Base-by-base conservation (phyloP, 1,140 invertebrate species). In the Sycophaga agraensis region DNA sequence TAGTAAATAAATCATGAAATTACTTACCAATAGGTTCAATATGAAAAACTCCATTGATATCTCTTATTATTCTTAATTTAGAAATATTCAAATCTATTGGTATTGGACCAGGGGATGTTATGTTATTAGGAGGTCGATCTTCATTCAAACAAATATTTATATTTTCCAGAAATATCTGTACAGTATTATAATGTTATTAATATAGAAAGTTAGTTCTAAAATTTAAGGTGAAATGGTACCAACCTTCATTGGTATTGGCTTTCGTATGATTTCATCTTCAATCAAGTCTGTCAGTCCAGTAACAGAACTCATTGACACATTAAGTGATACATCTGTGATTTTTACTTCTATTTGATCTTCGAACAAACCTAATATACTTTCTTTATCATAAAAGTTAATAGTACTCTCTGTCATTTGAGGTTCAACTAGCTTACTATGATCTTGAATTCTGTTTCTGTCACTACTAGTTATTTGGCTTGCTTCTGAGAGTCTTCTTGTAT, bases 201-300 rank as follows among this genome's bases (percentile, higher is more conserved):
- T 54, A 59, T 54, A 5, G 19, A 54, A 39, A 26, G 22, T 48
- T 62, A 42, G 12, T 31, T 31, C 28, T 31, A 31, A 31, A 31
- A 31, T 31, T 6, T 31, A 6, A 31, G 11, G 28, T 31, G 11
- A 4, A 31, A 31, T 14, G 5, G 7, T 54, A 60, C 24, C 73
- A 74, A 94, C 88, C 78, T 91, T 84, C 64, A 94, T 81, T 1
- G 92, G 92, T 76, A 95, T 85, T 1, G 90, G 89, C 61, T 86
- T 85, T 1, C 87, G 84, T 28, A 91, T 82, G 28, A 92, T 85
- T 82, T 95, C 93, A 80, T 96, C 93, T 73, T 95, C 92, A 4
- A 90, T 82, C 43, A 96, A 85, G 73, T 94, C 93, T 0, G 87
- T 82, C 0, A 96, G 74, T 7, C 88, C 90, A 26, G 87, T 86